Evolutionary conservation across 1,140 invertebrate species (phyloP).

Genomic region (Heliconius hermathena): DNA sequence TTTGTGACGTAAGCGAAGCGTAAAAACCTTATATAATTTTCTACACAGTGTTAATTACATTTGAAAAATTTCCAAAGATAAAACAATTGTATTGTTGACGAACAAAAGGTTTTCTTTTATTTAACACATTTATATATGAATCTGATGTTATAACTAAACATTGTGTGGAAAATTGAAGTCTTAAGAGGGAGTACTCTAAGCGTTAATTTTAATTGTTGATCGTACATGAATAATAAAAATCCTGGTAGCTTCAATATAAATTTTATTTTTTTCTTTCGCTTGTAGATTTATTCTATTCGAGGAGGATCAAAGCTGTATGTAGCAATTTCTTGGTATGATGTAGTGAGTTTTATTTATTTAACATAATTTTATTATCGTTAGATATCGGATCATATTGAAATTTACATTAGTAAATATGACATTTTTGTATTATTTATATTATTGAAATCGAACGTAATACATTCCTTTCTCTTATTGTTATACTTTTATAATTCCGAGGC

Average conservation of each 20-base stretch:
- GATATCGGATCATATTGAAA: not conserved
- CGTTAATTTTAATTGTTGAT: constrained; percentile 37
- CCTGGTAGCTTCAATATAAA: constrained; percentile 67
- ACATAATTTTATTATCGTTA: constrained; percentile 60
- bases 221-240: constrained; percentile 33
- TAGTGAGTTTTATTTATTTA: constrained; percentile 67
- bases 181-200: constrained; percentile 70
- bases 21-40: constrained; percentile 52
- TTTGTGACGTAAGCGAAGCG: constrained; percentile 61
- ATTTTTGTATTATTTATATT: not conserved
- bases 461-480: not conserved
- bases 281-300: constrained; percentile 68
- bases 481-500: not conserved
- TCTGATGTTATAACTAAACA: constrained; percentile 33
- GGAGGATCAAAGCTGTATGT: constrained; percentile 68
- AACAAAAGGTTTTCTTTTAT: not conserved
- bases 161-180: constrained; percentile 61
- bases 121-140: not conserved
- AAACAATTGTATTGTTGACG: not conserved
- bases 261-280: constrained; percentile 60
- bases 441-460: not conserved
- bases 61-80: not conserved
- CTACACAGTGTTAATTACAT: constrained; percentile 45
- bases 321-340: constrained; percentile 65
- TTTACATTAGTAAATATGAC: not conserved